phyloP scores from a whole-genome alignment of 2,888 invertebrate genomes.

The Cerastis rubricosa region DNA sequence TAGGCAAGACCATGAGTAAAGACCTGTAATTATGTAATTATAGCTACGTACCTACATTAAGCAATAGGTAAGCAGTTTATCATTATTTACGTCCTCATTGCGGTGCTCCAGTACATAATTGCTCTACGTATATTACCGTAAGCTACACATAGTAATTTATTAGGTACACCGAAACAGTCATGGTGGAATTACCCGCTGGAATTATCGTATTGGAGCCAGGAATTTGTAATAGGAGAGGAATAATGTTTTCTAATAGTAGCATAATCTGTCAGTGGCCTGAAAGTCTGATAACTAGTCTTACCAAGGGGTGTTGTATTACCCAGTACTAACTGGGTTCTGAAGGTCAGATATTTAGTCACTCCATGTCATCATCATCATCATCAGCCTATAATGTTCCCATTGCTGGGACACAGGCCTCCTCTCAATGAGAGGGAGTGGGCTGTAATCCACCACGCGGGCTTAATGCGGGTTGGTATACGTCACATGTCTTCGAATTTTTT shows the following conservation, averaged over 20 bases:
- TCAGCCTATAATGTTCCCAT: no score
- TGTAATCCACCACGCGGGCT: no score
- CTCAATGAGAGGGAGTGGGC: no score
- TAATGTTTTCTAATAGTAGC: neutral
- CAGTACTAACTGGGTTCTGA: neutral
- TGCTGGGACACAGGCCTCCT: no score
- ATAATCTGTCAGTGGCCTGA: neutral
- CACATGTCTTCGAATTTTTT: no score
- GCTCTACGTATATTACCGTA: constrained; percentile 51
- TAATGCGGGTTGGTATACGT: no score
- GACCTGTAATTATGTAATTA: constrained; percentile 34
- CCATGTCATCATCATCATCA: no score
- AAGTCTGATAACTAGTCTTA: neutral
- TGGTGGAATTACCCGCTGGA: constrained; percentile 36
- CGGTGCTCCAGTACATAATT: constrained; percentile 55
- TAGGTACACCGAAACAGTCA: constrained; percentile 43
- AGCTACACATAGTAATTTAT: constrained; percentile 56
- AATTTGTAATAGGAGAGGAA: constrained; percentile 25
- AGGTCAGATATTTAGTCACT: neutral
- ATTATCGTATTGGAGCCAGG: constrained; percentile 34
- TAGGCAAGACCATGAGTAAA: neutral
- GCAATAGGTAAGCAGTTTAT: constrained; percentile 51
- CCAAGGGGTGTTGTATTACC: neutral
- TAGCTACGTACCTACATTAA: constrained; percentile 23
- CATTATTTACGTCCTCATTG: constrained; percentile 56